phyloP scores from a whole-genome alignment of 92 coral and sea anemone species.

The Phymanthus crucifer region DNA sequence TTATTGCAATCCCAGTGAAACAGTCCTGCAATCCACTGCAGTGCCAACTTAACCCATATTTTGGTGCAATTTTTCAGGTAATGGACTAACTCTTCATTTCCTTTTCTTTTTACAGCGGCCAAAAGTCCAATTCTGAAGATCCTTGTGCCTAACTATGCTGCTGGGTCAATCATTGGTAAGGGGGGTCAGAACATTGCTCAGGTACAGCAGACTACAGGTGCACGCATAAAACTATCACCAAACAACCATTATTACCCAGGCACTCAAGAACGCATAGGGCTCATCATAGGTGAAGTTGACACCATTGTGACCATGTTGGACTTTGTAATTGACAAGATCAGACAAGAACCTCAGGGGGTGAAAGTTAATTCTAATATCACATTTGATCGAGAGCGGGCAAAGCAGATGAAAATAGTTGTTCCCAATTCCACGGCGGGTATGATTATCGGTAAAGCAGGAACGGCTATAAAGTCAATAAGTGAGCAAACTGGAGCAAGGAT shows the following conservation, averaged over 20 bases:
- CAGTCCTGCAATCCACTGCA: too few relatives aligned
- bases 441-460: slow-evolving; percentile 95
- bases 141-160: slow-evolving; percentile 97
- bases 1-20: too few relatives aligned
- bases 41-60: too few relatives aligned
- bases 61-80: too few relatives aligned
- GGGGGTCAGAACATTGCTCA: slow-evolving; percentile 95
- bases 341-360: slow-evolving; percentile 90
- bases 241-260: slow-evolving; percentile 98
- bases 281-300: slow-evolving; percentile 95
- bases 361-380: slow-evolving; percentile 70
- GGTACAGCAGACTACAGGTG: slow-evolving; percentile 96
- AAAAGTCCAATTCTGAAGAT: slow-evolving; percentile 94
- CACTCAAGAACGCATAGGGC: slow-evolving; percentile 95
- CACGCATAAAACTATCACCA: slow-evolving; percentile 92
- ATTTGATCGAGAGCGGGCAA: slow-evolving; percentile 88
- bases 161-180: slow-evolving; percentile 98
- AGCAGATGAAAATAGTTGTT: slow-evolving; percentile 90
- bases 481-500: slow-evolving; percentile 96
- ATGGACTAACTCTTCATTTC: not conserved
- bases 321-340: slow-evolving; percentile 92
- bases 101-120: slow-evolving; percentile 60
- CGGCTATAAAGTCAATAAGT: slow-evolving; percentile 83
- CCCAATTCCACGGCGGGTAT: slow-evolving; percentile 99
- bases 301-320: slow-evolving; percentile 85